phyloP scores from a whole-genome alignment of 2,888 invertebrate genomes.

The Miltochrista miniata region DNA sequence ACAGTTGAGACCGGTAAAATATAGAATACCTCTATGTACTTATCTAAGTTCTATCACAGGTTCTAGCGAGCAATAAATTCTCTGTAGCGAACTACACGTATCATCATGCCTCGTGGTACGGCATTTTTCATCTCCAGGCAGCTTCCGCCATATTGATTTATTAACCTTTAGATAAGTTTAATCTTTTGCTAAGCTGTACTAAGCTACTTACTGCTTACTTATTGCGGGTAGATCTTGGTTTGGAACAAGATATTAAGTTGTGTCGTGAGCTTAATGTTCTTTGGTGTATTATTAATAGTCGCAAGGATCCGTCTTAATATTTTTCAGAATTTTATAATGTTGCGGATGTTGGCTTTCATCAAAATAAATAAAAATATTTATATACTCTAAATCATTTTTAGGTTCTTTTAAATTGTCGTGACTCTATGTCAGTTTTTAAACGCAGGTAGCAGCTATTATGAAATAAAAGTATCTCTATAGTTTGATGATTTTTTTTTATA shows the following conservation, averaged over 20 bases:
- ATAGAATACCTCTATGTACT: slow-evolving; percentile 21
- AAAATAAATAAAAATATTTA: too few species aligned
- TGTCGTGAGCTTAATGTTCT: too few species aligned
- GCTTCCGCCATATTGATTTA: slow-evolving; percentile 61
- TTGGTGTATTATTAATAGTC: too few species aligned
- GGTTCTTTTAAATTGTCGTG: too few species aligned
- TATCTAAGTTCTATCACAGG: slow-evolving; percentile 23
- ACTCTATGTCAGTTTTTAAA: too few species aligned
- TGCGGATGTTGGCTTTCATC: too few species aligned
- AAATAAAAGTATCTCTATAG: too few species aligned
- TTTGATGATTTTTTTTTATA: too few species aligned
- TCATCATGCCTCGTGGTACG: slow-evolving; percentile 47
- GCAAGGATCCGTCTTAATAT: too few species aligned
- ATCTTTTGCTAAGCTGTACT: slow-evolving; percentile 41
- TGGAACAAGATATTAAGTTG: neutral
- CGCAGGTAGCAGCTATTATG: too few species aligned
- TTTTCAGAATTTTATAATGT: too few species aligned
- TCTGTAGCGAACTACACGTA: slow-evolving; percentile 39
- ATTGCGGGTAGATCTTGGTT: neutral
- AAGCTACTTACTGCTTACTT: slow-evolving; percentile 20
- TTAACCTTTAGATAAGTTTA: slow-evolving; percentile 48
- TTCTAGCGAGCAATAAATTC: slow-evolving; percentile 45
- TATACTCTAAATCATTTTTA: too few species aligned
- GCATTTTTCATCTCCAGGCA: slow-evolving; percentile 56
- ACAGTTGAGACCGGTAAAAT: neutral